phyloP scores from a whole-genome alignment of 2,113 vertebrate genomes.

The Melanerpes aurifrons region DNA sequence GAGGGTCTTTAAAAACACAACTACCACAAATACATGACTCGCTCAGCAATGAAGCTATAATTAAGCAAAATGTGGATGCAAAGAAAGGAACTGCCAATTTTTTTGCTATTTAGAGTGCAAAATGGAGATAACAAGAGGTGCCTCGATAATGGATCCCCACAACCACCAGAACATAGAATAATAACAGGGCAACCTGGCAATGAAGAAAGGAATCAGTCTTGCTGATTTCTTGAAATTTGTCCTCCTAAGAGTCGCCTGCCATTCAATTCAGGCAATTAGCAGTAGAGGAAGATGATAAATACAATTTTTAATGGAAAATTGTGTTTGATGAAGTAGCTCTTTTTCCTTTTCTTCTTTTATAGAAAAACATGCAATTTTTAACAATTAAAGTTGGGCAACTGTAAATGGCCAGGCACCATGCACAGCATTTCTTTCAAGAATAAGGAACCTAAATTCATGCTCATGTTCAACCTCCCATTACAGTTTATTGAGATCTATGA shows the following conservation, averaged over 20 bases:
- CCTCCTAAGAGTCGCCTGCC: not conserved
- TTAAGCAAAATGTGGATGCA: not conserved
- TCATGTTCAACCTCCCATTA: accelerated
- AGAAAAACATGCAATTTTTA: not conserved
- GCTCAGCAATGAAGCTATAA: not conserved
- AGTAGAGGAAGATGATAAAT: not conserved
- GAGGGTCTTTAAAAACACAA: not conserved
- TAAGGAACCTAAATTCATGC: not conserved
- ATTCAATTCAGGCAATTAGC: not conserved
- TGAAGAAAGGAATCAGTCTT: not conserved
- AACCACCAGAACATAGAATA: not conserved
- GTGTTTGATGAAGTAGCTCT: not conserved
- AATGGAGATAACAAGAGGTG: not conserved
- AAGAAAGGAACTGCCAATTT: not conserved
- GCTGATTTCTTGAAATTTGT: not conserved
- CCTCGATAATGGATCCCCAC: not conserved
- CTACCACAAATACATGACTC: not conserved
- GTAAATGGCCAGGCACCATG: not conserved
- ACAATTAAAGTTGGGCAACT: not conserved
- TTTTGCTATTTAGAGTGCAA: not conserved
- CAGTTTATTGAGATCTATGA: not conserved
- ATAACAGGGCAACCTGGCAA: not conserved
- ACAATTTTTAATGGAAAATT: not conserved
- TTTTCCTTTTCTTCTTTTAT: not conserved
- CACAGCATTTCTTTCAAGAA: not conserved